Base-by-base conservation (phyloP, 2,797 vertebrate genomes). In the Serranus cabrilla region DNA sequence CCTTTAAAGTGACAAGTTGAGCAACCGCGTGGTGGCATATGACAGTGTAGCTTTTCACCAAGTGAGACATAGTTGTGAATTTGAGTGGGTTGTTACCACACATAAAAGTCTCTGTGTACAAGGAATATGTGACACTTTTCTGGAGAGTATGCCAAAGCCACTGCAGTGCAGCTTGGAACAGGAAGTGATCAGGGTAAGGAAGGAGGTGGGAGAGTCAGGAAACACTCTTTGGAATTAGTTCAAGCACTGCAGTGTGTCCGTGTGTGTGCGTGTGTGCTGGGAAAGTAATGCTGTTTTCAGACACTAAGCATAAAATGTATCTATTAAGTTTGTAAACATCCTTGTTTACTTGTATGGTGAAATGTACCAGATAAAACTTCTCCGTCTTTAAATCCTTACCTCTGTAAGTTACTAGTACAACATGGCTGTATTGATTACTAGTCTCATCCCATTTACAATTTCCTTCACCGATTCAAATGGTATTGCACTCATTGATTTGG, bases 131-230 rank as follows among this genome's bases (percentile, higher is more conserved):
- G 83, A 86, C 78, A 83, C 57, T 81, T 84, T 87, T 83, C 65
- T 76, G 78, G 79, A 84, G 86, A 76, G 80, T 62, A 49, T 84
- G 83, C 82, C 83, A 82, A 74, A 84, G 74, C 59, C 62, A 68
- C 78, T 57, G 88, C 56, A 71, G 81, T 64, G 85, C 55, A 64
- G 77, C 76, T 86, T 47, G 74, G 73, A 87, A 78, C 61, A 81
- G 89, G 83, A 89, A 87, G 86, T 86, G 86, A 90, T 86, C 77
- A 80, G 81, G 87, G 83, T 42, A 71, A 64, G 87, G 90, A 90
- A 87, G 87, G 80, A 87, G 82, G 80, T 34, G 51, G 85, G 71
- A 78, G 80, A 84, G 78, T 77, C 78, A 82, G 85, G 76, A 89
- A 89, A 74, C 66, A 71, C 71, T 43, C 71, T 82, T 77, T 88